Evolutionary conservation across 2,113 vertebrate genomes (phyloP).

Genomic region (Lepus europaeus): DNA sequence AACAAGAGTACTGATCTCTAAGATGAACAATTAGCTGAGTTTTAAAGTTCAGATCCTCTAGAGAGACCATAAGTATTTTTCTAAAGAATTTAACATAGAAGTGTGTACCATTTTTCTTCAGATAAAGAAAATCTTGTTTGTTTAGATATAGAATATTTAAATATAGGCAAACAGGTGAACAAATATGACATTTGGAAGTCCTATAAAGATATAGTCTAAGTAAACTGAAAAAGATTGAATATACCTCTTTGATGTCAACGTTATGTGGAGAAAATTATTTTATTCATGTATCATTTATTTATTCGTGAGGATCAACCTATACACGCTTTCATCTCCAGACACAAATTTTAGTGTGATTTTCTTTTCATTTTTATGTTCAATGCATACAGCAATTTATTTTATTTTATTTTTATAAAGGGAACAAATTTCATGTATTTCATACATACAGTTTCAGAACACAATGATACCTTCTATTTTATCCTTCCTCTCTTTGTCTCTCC

Average conservation of each 20-base stretch:
- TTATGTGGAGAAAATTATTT: neutral
- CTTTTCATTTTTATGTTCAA: too few species aligned
- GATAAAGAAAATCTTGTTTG: neutral
- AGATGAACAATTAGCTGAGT: neutral
- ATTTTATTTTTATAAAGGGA: too few species aligned
- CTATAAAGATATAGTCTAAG: neutral
- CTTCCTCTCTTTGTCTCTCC: too few species aligned
- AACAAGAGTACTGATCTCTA: neutral
- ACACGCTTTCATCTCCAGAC: fast-evolving
- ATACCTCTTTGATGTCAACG: neutral
- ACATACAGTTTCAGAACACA: too few species aligned
- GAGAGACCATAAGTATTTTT: neutral
- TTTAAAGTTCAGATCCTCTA: neutral
- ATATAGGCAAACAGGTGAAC: neutral
- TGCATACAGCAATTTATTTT: too few species aligned
- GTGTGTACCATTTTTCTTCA: neutral
- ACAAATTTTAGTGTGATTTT: neutral
- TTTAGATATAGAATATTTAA: neutral
- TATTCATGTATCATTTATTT: neutral
- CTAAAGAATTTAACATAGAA: neutral
- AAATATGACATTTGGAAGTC: neutral
- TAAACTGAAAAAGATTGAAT: neutral
- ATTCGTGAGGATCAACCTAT: neutral
- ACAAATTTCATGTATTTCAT: too few species aligned
- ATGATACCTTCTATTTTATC: too few species aligned